A percentile compares a stretch with the other conserved stretches of the same genome.
Conservation (phyloP, 1,140 invertebrate species). For the Drosophila kikkawai region DNA sequence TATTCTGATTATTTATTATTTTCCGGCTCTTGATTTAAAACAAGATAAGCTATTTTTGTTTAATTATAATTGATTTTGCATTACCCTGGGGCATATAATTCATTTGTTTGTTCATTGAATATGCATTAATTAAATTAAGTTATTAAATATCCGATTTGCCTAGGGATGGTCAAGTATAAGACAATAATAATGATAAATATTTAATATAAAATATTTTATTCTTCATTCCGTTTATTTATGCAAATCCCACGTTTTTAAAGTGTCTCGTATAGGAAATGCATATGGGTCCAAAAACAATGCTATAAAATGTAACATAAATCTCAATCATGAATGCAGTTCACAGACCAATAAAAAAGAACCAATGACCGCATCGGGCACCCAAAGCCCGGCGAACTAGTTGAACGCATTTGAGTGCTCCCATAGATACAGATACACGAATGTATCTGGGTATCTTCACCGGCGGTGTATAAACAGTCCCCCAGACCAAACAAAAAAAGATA, state of each 20-base stretch:
- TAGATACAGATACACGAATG: slow-evolving; percentile 20
- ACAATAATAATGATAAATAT: background rate
- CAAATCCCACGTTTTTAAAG: background rate
- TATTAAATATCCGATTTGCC: background rate
- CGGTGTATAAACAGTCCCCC: slow-evolving; percentile 62
- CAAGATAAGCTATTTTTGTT: background rate
- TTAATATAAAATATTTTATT: no score
- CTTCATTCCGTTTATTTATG: no score
- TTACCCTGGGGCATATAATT: background rate
- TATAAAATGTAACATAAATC: slow-evolving; percentile 61
- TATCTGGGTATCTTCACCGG: slow-evolving; percentile 35
- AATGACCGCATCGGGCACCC: slow-evolving; percentile 29
- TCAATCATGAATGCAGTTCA: slow-evolving; percentile 71
- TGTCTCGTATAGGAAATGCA: slow-evolving; percentile 1
- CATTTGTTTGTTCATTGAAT: background rate
- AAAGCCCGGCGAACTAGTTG: slow-evolving; percentile 48
- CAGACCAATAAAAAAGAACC: slow-evolving; percentile 36
- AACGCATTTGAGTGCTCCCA: slow-evolving; percentile 22
- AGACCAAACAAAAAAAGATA: slow-evolving; percentile 18
- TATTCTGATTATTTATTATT: slow-evolving; percentile 13
- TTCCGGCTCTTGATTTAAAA: background rate
- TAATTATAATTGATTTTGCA: slow-evolving; percentile 9
- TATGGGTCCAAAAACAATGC: slow-evolving; percentile 3
- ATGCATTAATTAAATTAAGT: background rate
- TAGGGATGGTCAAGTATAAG: background rate